These are phyloP conservation scores for Ctenoplectra terminalis DNA, from an alignment of 1,140 invertebrate species.

Conservation along the genomic window DNA sequence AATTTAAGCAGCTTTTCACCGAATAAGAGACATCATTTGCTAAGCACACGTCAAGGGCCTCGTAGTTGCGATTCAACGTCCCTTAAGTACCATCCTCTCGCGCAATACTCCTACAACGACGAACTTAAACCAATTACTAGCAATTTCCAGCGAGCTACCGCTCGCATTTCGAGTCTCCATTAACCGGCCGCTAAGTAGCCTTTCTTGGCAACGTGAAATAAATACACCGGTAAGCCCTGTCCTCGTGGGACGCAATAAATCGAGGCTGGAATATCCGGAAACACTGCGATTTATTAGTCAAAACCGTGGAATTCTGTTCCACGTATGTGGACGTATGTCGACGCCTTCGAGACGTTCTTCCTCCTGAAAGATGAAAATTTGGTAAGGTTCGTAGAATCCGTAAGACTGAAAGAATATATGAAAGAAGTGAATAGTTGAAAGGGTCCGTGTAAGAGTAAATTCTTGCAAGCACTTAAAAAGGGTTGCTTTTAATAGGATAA, in stretches of 20 bases:
- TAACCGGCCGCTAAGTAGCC: conserved; percentile 45
- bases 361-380: not conserved
- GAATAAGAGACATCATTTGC: not conserved
- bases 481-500: not conserved
- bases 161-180: conserved; percentile 39
- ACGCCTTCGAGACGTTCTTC: no score
- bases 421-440: no score
- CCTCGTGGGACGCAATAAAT: conserved; percentile 40
- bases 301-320: no score
- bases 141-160: conserved; percentile 18
- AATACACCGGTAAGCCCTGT: conserved; percentile 48
- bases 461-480: not conserved
- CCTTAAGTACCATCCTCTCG: conserved; percentile 36
- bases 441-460: not conserved
- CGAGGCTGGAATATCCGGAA: conserved; percentile 25
- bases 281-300: conserved; percentile 52
- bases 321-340: no score
- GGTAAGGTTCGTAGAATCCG: not conserved
- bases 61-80: not conserved
- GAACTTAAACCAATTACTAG: conserved; percentile 53
- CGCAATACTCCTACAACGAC: conserved; percentile 7
- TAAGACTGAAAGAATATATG: not conserved
- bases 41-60: not conserved
- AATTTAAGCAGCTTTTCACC: not conserved
- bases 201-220: conserved; percentile 41